Evolutionary conservation across 2,113 vertebrate genomes (phyloP).

Genomic region (Orycteropus afer): DNA sequence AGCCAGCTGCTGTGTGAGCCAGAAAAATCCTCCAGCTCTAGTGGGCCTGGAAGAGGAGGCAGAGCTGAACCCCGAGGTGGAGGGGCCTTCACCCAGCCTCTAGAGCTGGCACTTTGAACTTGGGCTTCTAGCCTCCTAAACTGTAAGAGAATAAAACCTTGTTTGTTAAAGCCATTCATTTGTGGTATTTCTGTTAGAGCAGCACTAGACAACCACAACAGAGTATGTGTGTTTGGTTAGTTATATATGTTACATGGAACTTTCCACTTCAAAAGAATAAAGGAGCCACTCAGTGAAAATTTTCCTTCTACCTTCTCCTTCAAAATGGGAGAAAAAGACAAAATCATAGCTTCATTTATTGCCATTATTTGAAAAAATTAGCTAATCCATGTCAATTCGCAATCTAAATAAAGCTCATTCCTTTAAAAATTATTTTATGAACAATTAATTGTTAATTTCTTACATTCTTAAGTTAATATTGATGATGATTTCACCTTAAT

Average conservation of each 20-base stretch:
- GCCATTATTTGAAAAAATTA: slow-evolving; percentile 24
- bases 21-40: too few relatives aligned
- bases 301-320: background rate
- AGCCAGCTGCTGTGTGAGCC: too few relatives aligned
- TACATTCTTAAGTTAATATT: background rate
- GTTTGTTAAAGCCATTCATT: too few relatives aligned
- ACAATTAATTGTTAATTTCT: background rate
- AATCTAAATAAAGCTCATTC: slow-evolving; percentile 23
- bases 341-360: background rate
- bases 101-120: too few relatives aligned
- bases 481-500: background rate
- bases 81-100: too few relatives aligned
- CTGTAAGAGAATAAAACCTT: too few relatives aligned
- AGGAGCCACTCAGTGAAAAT: background rate
- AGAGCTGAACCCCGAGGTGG: too few relatives aligned
- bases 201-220: too few relatives aligned
- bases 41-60: too few relatives aligned
- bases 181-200: too few relatives aligned
- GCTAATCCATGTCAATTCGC: background rate
- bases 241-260: slow-evolving; percentile 14
- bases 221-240: background rate
- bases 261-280: background rate
- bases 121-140: too few relatives aligned
- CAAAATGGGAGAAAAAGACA: background rate
- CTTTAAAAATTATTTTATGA: background rate